A percentile compares a stretch with the other conserved stretches of the same genome.
Evolutionary conservation across 2,888 invertebrate species (phyloP).

Genomic region (Thereva unica): DNA sequence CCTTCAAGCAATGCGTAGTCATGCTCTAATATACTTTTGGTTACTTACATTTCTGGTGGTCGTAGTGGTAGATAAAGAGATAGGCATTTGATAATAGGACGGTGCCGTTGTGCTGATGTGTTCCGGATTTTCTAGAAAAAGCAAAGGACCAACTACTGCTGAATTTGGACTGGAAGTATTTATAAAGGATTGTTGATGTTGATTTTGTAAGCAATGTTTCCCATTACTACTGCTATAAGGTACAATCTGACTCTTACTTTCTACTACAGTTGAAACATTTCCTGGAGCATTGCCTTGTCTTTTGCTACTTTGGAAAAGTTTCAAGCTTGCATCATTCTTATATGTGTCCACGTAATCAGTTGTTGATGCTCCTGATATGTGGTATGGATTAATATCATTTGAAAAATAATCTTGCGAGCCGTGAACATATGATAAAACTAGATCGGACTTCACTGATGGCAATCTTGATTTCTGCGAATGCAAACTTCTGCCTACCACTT

Average conservation of each 20-base stretch:
- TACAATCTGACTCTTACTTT: background rate
- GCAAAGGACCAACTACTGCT: conserved; percentile 37
- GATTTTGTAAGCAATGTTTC: conserved; percentile 37
- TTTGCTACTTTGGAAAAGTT: conserved; percentile 55
- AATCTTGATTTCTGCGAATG: conserved; percentile 38
- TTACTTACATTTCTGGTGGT: conserved; percentile 35
- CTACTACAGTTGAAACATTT: conserved; percentile 20
- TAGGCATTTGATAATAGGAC: conserved; percentile 28
- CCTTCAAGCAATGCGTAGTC: background rate
- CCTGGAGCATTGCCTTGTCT: conserved; percentile 37
- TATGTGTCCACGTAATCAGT: conserved; percentile 35
- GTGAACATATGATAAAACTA: conserved; percentile 55
- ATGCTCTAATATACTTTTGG: conserved; percentile 16
- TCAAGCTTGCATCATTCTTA: conserved; percentile 46
- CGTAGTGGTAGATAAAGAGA: conserved; percentile 18
- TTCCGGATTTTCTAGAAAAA: conserved; percentile 38
- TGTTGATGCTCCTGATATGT: conserved; percentile 33
- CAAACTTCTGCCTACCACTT: conserved; percentile 33
- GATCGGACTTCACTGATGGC: conserved; percentile 51
- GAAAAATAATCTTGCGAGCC: conserved; percentile 35
- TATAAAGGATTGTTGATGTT: conserved; percentile 30
- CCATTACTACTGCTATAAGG: background rate
- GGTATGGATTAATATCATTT: conserved; percentile 25
- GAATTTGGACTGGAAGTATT: conserved; percentile 12
- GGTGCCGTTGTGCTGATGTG: conserved; percentile 18